Evolutionary conservation across 2,888 invertebrate species (phyloP).

Genomic region (Caenorhabditis zanzibari): DNA sequence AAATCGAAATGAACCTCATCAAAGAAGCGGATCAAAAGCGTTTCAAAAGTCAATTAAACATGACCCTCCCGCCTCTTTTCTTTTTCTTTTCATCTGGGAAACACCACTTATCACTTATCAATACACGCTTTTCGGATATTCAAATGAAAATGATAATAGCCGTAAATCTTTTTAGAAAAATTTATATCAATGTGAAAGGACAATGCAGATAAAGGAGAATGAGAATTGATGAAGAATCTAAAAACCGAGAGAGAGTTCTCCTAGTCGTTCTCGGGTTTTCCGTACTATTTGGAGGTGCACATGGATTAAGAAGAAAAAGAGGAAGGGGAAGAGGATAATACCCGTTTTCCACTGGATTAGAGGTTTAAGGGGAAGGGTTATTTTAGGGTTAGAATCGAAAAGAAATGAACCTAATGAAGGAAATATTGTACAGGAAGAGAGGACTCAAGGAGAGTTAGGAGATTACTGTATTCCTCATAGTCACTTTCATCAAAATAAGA

Average conservation of each 20-base stretch:
- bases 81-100: conserved; percentile 10
- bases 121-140: conserved; percentile 27
- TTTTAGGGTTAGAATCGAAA: conserved; percentile 17
- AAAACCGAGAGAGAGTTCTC: background rate
- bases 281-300: conserved; percentile 23
- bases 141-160: conserved; percentile 19
- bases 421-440: background rate
- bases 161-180: conserved; percentile 24
- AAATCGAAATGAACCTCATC: conserved; percentile 41
- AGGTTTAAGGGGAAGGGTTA: conserved; percentile 12
- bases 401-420: conserved; percentile 22
- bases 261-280: background rate
- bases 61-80: conserved; percentile 24
- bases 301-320: conserved; percentile 2
- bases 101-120: conserved; percentile 38
- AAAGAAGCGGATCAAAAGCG: conserved; percentile 42
- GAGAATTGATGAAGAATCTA: background rate
- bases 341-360: conserved; percentile 38
- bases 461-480: too few relatives aligned
- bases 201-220: background rate
- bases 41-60: conserved; percentile 54
- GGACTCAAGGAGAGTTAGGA: too few relatives aligned
- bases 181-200: background rate
- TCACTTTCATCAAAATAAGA: too few relatives aligned
- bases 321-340: conserved; percentile 18